phyloP scores from a whole-genome alignment of 2,113 vertebrate genomes.

The Rhinolophus ferrumequinum region DNA sequence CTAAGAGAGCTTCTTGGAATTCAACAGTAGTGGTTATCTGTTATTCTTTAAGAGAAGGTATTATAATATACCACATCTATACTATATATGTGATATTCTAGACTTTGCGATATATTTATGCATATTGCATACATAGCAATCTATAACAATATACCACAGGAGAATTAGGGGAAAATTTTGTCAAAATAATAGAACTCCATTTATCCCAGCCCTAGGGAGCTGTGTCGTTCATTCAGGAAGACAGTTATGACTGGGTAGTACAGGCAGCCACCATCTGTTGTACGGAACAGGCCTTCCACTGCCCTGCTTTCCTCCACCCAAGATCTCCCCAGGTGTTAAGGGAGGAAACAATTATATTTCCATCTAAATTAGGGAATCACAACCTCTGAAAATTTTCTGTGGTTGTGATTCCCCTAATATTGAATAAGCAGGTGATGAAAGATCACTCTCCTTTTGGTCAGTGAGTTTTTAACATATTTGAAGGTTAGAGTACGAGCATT shows the following conservation, averaged over 20 bases:
- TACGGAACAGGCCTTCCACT: fast-evolving
- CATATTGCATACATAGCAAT: neutral
- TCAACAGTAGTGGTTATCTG: neutral
- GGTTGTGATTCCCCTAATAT: neutral
- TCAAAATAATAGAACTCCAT: neutral
- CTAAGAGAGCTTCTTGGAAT: neutral
- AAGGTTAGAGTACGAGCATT: neutral
- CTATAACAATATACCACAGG: neutral
- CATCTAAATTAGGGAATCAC: neutral
- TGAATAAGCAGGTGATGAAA: neutral
- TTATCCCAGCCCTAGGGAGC: neutral
- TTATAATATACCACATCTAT: neutral
- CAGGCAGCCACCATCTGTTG: neutral
- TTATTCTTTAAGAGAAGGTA: neutral
- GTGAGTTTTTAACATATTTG: neutral
- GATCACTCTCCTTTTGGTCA: neutral
- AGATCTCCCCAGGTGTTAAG: neutral
- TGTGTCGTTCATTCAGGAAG: neutral
- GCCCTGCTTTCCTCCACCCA: neutral
- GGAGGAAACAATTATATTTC: neutral
- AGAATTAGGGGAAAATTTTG: neutral
- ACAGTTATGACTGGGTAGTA: neutral
- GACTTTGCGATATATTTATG: neutral
- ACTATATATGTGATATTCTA: neutral
- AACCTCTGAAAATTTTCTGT: neutral